Conservation (phyloP, 2,113 vertebrate species). For the Lophochroa leadbeateri region DNA sequence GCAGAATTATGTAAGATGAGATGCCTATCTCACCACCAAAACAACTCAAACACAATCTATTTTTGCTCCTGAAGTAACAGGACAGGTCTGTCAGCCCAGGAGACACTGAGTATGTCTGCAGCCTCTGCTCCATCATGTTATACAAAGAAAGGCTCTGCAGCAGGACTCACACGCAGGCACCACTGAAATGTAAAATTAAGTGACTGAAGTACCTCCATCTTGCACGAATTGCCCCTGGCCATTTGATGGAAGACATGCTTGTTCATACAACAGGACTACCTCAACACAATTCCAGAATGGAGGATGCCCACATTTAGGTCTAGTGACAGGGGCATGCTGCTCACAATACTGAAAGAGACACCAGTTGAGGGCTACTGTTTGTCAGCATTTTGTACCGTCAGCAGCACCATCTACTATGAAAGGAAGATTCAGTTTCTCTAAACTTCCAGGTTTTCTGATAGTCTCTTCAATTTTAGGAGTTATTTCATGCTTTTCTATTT, state of each 20-base stretch:
- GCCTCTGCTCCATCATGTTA: neutral
- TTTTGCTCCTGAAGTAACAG: neutral
- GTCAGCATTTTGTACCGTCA: neutral
- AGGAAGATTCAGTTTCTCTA: neutral
- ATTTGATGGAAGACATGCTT: neutral
- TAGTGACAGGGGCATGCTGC: neutral
- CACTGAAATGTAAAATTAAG: neutral
- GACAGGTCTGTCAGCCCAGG: neutral
- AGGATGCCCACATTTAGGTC: neutral
- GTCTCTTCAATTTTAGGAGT: neutral
- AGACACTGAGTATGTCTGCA: neutral
- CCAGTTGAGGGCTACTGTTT: neutral
- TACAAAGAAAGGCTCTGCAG: neutral
- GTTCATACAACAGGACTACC: neutral
- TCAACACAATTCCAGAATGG: neutral
- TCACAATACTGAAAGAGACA: neutral
- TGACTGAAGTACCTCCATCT: neutral
- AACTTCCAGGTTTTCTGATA: neutral
- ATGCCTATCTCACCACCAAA: neutral
- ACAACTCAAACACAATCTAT: neutral
- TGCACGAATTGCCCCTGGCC: accelerated
- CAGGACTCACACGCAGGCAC: neutral
- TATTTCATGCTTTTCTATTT: neutral
- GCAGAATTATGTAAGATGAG: neutral
- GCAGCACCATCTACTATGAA: neutral